Base-by-base conservation (phyloP, 2,113 vertebrate species). In the Phocoena phocoena region DNA sequence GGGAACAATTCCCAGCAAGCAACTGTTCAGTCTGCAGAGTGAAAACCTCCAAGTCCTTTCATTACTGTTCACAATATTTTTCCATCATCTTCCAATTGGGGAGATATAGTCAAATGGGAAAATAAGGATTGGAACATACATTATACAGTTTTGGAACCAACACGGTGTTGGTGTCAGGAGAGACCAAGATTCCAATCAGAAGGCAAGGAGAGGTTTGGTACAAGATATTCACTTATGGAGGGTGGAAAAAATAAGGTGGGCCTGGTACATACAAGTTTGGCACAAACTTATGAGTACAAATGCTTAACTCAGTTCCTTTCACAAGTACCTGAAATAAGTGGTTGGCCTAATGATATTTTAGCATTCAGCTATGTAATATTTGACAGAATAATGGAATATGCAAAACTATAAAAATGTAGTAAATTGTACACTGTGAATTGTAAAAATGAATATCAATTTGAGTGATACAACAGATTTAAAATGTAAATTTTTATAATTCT, bases 1-100 rank as follows among this genome's bases (percentile, higher is more conserved):
- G 68, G 79, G 95, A 98, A 95, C 67, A 84, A 95, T 90, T 98
- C 88, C 95, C 96, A 79, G 96, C 95, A 79, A 97, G 87, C 85
- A 96, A 89, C 89, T 86, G 33, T 93, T 98, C 76, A 88, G 70
- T 97, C 71, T 77, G 65, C 80, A 62, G 81, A 98, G 90, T 60
- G 92, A 76, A 88, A 89, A 10, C 31, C 60, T 95, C 80, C 79
- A 86, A 55, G 65, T 67, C 26, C 4, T 95, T 90, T 91, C 38
- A 60, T 77, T 23, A 31, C 17, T 60, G 14, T 44, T 85, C 28
- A n/a, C 31, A n/a, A 55, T n/a, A 71, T 55, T 96, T 95, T 89
- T n/a, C 67, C 70, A n/a, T 7, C 31, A 23, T 84, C 89, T 80
- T 83, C 60, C 70, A 58, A n/a, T n/a, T 76, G 65, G n/a, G 65